Base-by-base conservation (phyloP, 2,113 vertebrate species). In the Pteropus alecto region DNA sequence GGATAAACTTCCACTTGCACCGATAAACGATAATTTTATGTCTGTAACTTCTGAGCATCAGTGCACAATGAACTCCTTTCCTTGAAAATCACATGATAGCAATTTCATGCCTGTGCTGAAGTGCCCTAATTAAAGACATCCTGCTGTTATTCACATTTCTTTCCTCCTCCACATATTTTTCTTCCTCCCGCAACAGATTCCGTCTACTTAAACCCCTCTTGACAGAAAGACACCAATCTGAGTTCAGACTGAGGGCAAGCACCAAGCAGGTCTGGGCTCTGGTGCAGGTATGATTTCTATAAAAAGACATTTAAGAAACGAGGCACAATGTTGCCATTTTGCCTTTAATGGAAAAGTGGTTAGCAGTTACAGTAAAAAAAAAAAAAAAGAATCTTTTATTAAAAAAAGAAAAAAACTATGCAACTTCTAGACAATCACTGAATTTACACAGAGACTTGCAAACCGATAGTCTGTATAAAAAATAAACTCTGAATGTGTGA, bases 401-500 rank as follows among this genome's bases (percentile, higher is more conserved):
- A 22, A 90, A 95, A 92, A 95, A 79, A 94, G 87, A 82, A 83
- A 71, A 67, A 16, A 81, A 77, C 35, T 51, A 87, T 51, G 26
- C 46, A 79, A 81, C 73, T 56, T 96, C 38, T 67, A 94, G 81
- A 67, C 76, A 73, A 90, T 95, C 79, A 95, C 41, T 67, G 89
- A 91, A 77, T 60, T 76, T 65, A 96, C 97, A 97, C 76, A 97
- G 93, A 97, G 83, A 97, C 88, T 95, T 97, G 96, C 95, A 98
- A 95, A 97, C 60, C 78, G 94, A 71, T 51, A 96, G 93, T 98
- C 84, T 96, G 91, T 99, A 99, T 82, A 99, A 99, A 99, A 51
- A 99, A 99, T 99, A 99, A 98, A 99, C 87, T 98, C 93, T 98
- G 98, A 93, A 95, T 48, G 21, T 58, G 46, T 87, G 83, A 60